Evolutionary conservation across 2,113 vertebrate genomes (phyloP), one percentile per base, ranked within the genome.

Genomic region (Trichechus manatus): DNA sequence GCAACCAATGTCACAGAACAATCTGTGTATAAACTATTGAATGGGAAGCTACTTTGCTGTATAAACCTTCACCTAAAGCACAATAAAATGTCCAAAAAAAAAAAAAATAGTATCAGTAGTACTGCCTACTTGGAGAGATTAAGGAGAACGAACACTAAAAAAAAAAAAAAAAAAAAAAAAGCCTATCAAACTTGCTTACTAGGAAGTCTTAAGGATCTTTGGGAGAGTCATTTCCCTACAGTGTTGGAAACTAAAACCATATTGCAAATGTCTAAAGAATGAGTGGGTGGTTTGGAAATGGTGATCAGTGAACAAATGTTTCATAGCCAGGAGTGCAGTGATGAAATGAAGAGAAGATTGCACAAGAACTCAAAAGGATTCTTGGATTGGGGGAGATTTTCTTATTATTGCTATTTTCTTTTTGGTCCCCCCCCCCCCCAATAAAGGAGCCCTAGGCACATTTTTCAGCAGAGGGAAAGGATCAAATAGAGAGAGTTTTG

Each of bases 391-490:
- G 53, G 10, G 6, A 66, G 25, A 77, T 27, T 80, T 83, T 91
- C 53, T 68, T 25, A 33, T 2, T 42, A 29, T 44, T 91, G 82
- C 59, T 75, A 44, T 61, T 95, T 74, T 86, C 20, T 20, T 77
- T 80, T 72, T 75, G 0, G 29, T 81, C 77, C 13, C 15, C 15
- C 15, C 14, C 15, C 15, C 15, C 53, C 68, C 91, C 47, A 83
- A 3, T 53, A 39, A 15, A 96, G 36, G 64, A 93, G 14, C 31
- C 19, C n/a, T 80, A 31, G 33, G 44, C 72, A 56, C 19, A 89
- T 72, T 82, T 96, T 89, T 63, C 87, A 22, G 80, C 64, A 93
- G 19, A 94, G 72, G 20, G 91, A 94, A 85, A 33, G 7, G n/a
- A 77, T 89, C 72, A 89, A 87, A 72, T 29, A 74, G 78, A 92